These are phyloP conservation scores for Turnix velox DNA, from an alignment of 2,113 vertebrate species.

Conservation along the genomic window DNA sequence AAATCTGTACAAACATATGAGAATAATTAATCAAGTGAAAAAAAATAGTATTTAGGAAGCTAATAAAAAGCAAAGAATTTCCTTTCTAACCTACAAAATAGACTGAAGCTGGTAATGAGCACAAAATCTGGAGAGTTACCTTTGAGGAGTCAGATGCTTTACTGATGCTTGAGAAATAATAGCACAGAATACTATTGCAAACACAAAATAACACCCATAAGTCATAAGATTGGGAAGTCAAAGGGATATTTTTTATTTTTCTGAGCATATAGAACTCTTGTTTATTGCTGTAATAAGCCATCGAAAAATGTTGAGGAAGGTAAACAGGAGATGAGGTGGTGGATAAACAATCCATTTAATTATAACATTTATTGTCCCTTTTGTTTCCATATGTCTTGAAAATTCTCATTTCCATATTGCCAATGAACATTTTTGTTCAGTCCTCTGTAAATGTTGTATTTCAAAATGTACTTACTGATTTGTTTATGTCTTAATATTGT, in stretches of 20 bases:
- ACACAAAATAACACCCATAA: background rate
- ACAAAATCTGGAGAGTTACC: background rate
- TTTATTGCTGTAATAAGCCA: background rate
- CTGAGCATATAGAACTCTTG: background rate
- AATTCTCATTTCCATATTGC: background rate
- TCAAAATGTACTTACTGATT: background rate
- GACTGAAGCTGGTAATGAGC: background rate
- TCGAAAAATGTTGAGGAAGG: background rate
- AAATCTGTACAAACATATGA: background rate
- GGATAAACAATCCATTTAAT: background rate
- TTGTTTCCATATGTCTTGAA: background rate
- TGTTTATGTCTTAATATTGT: background rate
- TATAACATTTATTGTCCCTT: accelerated
- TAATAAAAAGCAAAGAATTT: background rate
- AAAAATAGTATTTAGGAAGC: background rate
- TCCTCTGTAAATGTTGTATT: background rate
- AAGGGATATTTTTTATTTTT: background rate
- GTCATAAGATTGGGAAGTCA: background rate
- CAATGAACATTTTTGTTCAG: background rate
- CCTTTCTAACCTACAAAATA: background rate
- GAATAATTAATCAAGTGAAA: background rate
- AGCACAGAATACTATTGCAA: background rate
- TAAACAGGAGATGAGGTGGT: background rate
- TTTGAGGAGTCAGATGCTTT: background rate
- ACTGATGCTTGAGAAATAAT: background rate